Evolutionary conservation across 1,140 invertebrate genomes (phyloP).

Genomic region (Drosophila truncata): DNA sequence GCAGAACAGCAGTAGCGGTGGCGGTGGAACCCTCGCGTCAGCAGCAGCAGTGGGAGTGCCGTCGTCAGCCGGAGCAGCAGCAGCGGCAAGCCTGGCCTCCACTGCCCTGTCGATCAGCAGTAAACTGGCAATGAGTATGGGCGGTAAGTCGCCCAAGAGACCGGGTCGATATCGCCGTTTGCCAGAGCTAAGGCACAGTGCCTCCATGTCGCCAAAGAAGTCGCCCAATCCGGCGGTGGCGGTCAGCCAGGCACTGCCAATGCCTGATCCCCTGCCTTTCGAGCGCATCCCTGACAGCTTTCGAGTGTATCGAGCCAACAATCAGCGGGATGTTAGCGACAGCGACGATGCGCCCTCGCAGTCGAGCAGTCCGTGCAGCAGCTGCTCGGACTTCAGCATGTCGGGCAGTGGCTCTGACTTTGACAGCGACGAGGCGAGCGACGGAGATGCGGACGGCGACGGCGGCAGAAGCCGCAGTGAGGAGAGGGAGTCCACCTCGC

Average conservation of each 20-base stretch:
- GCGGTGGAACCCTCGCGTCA: slow-evolving; percentile 4
- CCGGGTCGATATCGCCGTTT: slow-evolving; percentile 73
- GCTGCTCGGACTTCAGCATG: slow-evolving; percentile 80
- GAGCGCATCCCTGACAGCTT: slow-evolving; percentile 85
- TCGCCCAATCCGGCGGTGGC: slow-evolving; percentile 70
- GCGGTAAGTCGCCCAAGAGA: slow-evolving; percentile 78
- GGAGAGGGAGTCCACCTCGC: slow-evolving; percentile 62
- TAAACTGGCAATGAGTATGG: slow-evolving; percentile 56
- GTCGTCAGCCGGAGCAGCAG: slow-evolving; percentile 26
- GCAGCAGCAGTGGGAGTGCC: not conserved
- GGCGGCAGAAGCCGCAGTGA: slow-evolving; percentile 55
- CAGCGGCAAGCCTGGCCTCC: slow-evolving; percentile 42
- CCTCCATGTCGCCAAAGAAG: slow-evolving; percentile 84
- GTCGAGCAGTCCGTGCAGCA: slow-evolving; percentile 83
- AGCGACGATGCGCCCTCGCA: slow-evolving; percentile 79
- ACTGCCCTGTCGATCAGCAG: slow-evolving; percentile 61
- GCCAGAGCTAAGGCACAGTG: slow-evolving; percentile 58
- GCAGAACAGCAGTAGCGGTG: slow-evolving; percentile 53
- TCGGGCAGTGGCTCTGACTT: slow-evolving; percentile 81
- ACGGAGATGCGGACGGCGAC: slow-evolving; percentile 71
- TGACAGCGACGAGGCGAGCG: slow-evolving; percentile 79
- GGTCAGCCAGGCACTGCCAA: slow-evolving; percentile 17
- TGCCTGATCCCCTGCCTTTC: slow-evolving; percentile 62
- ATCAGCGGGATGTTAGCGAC: slow-evolving; percentile 75
- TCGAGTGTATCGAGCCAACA: slow-evolving; percentile 82